Evolutionary conservation across 2,113 vertebrate species (phyloP), one percentile per base, ranked within the genome.

Genomic region (Chloropsis hardwickii): DNA sequence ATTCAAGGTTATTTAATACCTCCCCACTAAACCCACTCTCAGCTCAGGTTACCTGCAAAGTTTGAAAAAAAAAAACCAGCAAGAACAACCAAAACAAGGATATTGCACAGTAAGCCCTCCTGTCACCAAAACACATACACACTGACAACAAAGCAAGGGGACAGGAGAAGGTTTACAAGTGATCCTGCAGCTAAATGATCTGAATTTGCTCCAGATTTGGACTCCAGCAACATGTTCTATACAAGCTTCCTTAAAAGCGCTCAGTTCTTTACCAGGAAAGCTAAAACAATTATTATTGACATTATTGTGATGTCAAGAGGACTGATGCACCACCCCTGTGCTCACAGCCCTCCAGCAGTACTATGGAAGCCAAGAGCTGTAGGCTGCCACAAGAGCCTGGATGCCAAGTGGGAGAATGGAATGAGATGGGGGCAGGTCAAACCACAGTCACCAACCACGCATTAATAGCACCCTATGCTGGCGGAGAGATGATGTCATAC

Each of bases 301-400:
- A 83, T 88, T 42, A 54, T 0, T 25, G 23, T 15, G 66, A 62
- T 56, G 39, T 51, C 54, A 81, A n/a, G 62, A 90, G 58, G 71
- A 56, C 33, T 25, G 58, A 37, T 5, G 37, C 42, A 92, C 33
- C 50, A 67, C 29, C 10, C 24, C 71, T 10, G 21, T 16, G 48
- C 57, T 61, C 18, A 0, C 44, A 74, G 61, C 31, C 66, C 71
- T 29, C 15, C 0, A 0, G 39, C 44, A 79, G 61, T 47, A 60
- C 22, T 2, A 39, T 0, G 5, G 65, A 64, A 29, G 16, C 37
- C 12, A 44, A 42, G 40, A 72, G 57, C n/a, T 8, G 2, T 0
- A 24, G 3, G 3, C 31, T 14, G 4, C 65, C 73, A 84, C 24
- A 3, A 39, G 40, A 81, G 66, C 4, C 54, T 33, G 76, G 65